A percentile compares a stretch with the other conserved stretches of the same genome.
phyloP scores from a whole-genome alignment of 1,140 invertebrate species.

The Drosophila lacertosa region DNA sequence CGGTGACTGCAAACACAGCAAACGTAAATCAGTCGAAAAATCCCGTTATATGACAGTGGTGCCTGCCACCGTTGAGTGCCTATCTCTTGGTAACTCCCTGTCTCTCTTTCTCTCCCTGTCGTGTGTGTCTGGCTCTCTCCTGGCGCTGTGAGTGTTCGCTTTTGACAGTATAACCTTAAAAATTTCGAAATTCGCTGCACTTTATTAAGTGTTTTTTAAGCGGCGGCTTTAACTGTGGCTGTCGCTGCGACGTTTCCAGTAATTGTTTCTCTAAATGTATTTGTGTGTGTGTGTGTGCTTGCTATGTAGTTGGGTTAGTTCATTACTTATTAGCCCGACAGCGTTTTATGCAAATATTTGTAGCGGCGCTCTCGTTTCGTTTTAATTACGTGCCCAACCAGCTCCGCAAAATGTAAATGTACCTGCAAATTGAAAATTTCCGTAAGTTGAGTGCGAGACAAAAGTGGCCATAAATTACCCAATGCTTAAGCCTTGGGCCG shows the following conservation, averaged over 20 bases:
- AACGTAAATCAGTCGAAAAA: constrained; percentile 49
- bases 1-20: constrained; percentile 37
- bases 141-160: constrained; percentile 1
- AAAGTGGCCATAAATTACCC: constrained; percentile 41
- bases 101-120: background rate
- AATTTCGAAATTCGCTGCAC: constrained; percentile 24
- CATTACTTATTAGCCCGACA: constrained; percentile 29
- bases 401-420: constrained; percentile 38
- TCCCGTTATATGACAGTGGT: constrained; percentile 39
- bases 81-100: constrained; percentile 3
- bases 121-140: background rate
- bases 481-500: constrained; percentile 8
- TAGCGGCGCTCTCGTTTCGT: constrained; percentile 45
- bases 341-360: constrained; percentile 59
- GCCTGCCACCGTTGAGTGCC: constrained; percentile 3
- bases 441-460: constrained; percentile 35
- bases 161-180: constrained; percentile 35
- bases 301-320: constrained; percentile 21
- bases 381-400: constrained; percentile 56
- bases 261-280: background rate
- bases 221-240: background rate
- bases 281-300: background rate
- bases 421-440: constrained; percentile 62
- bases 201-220: constrained; percentile 25
- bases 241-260: too few species aligned